These are phyloP conservation scores for Pomacea maculata DNA, from an alignment of 1,140 invertebrate species.

Conservation along the genomic window DNA sequence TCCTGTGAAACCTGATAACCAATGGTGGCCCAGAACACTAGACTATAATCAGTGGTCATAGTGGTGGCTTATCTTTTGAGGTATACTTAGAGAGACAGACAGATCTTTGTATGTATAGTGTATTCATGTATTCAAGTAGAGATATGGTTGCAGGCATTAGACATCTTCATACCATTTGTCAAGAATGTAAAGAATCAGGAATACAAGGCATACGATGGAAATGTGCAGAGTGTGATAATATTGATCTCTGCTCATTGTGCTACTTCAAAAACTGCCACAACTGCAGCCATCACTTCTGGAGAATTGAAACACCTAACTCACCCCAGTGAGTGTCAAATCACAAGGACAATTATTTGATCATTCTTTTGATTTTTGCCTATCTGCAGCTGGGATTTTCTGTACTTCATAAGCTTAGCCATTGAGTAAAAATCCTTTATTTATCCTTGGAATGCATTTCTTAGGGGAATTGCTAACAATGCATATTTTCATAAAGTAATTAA, in stretches of 20 bases:
- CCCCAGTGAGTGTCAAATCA: constrained; percentile 2
- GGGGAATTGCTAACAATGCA: not conserved
- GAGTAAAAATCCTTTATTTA: not conserved
- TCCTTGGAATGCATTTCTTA: not conserved
- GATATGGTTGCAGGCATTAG: constrained; percentile 32
- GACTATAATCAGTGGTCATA: no score
- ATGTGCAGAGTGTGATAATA: constrained; percentile 42
- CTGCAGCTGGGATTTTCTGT: no score
- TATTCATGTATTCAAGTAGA: constrained; percentile 1
- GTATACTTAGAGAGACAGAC: no score
- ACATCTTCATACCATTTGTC: constrained; percentile 37
- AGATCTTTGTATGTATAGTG: not conserved
- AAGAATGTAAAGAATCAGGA: constrained; percentile 34
- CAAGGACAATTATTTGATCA: no score
- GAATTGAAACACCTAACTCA: constrained; percentile 25
- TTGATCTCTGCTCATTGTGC: constrained; percentile 44
- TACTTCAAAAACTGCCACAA: constrained; percentile 46
- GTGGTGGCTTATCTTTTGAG: no score
- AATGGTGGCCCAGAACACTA: no score
- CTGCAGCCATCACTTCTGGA: constrained; percentile 37
- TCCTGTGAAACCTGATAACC: no score
- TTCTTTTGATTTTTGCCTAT: no score
- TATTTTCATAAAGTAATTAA: no score
- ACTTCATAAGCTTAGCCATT: no score
- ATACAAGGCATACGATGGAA: constrained; percentile 49